Percentiles rank a stretch among this genome's conserved stretches.
These are phyloP conservation scores for Ditylenchus dipsaci DNA, from an alignment of 1,140 invertebrate genomes.

Conservation along the genomic window DNA sequence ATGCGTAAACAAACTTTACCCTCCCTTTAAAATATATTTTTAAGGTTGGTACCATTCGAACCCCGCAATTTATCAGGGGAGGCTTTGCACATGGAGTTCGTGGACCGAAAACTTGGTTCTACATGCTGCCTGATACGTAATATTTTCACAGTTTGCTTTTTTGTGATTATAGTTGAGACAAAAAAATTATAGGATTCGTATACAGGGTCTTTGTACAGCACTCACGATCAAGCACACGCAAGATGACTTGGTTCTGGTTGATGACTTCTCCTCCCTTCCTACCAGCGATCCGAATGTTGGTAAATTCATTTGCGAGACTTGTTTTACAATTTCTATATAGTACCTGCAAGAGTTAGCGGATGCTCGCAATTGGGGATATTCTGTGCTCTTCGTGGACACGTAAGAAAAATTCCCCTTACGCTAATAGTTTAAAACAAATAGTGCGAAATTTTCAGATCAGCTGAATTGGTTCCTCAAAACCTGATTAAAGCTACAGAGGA, in stretches of 20 bases:
- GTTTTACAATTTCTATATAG: constrained; percentile 35
- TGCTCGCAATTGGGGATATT: constrained; percentile 83
- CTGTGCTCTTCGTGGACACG: constrained; percentile 87
- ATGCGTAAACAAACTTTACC: no score
- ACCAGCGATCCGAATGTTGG: constrained; percentile 69
- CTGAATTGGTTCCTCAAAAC: constrained; percentile 29
- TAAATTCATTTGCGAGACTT: not conserved
- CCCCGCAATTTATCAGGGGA: constrained; percentile 71
- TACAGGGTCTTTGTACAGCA: constrained; percentile 74
- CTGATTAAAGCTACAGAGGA: constrained; percentile 66
- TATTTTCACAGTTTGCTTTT: no score
- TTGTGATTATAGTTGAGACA: no score
- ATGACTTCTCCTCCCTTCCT: constrained; percentile 75
- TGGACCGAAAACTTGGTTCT: constrained; percentile 80
- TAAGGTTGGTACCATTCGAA: constrained; percentile 65
- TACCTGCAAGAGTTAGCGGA: constrained; percentile 77
- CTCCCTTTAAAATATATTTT: no score
- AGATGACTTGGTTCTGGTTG: constrained; percentile 87
- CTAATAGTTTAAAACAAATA: no score
- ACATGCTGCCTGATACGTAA: constrained; percentile 75
- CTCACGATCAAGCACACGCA: constrained; percentile 84
- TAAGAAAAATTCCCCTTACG: no score
- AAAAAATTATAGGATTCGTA: constrained; percentile 59
- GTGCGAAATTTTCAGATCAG: constrained; percentile 28
- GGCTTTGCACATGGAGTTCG: constrained; percentile 80